A percentile compares a stretch with the other conserved stretches of the same genome.
Conservation (phyloP, 2,113 vertebrate species). For the Puffinus mauretanicus region DNA sequence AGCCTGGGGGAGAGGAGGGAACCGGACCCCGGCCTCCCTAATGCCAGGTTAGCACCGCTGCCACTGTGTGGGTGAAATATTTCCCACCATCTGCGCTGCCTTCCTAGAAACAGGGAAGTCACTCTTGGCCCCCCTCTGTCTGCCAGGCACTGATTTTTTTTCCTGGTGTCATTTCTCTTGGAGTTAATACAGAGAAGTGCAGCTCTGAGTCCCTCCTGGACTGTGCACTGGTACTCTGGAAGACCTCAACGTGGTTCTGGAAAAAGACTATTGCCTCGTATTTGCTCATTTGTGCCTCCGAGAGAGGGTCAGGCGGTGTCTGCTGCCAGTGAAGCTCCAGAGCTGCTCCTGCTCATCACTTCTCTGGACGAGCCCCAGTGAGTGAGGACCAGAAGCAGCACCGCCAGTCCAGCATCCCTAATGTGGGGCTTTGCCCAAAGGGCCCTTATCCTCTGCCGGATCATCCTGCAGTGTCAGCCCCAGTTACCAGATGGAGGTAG, state of each 20-base stretch:
- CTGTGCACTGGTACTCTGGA: neutral
- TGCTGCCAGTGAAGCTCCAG: neutral
- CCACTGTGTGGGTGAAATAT: neutral
- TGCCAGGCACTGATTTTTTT: neutral
- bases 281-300: neutral
- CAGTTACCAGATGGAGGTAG: neutral
- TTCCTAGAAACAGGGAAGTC: constrained; percentile 23
- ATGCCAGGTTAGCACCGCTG: neutral
- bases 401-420: neutral
- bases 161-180: neutral
- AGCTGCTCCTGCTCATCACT: neutral
- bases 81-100: constrained; percentile 9
- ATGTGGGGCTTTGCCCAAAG: neutral
- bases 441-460: neutral
- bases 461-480: neutral
- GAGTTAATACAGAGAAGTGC: neutral
- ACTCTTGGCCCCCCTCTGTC: neutral
- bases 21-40: neutral
- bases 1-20: neutral
- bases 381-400: neutral
- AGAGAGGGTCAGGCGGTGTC: neutral
- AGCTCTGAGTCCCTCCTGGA: neutral
- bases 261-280: neutral
- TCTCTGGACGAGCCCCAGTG: neutral
- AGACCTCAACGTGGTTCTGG: neutral